phyloP scores from a whole-genome alignment of 2,113 vertebrate species.

The Microtus ochrogaster region DNA sequence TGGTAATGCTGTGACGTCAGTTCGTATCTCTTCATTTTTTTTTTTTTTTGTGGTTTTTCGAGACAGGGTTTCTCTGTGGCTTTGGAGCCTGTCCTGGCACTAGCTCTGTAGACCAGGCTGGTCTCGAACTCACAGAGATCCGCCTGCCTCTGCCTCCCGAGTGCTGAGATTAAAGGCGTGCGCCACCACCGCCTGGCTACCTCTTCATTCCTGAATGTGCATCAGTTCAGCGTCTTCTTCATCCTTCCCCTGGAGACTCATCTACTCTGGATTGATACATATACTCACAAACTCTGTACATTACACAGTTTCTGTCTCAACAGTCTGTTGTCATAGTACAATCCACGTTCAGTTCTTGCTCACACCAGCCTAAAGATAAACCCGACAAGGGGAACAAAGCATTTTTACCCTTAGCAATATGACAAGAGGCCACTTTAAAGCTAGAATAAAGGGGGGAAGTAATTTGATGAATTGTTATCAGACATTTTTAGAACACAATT shows the following conservation, averaged over 20 bases:
- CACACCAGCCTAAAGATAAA: slow-evolving; percentile 17
- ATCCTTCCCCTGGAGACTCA: not conserved
- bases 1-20: not conserved
- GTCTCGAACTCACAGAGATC: too few species aligned
- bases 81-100: too few species aligned
- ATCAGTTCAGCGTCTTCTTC: not conserved
- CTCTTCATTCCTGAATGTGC: not conserved
- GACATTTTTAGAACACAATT: not conserved
- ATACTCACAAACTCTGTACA: not conserved
- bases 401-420: not conserved
- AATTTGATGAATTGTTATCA: not conserved
- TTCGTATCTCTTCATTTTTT: not conserved
- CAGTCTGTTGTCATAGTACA: slow-evolving; percentile 18
- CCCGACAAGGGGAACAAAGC: not conserved
- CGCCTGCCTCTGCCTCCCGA: too few species aligned
- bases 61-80: too few species aligned
- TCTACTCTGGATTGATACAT: not conserved
- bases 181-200: too few species aligned
- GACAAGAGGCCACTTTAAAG: not conserved
- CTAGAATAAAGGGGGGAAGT: too few species aligned
- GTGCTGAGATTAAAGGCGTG: too few species aligned
- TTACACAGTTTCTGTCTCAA: not conserved
- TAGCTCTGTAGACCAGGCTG: too few species aligned
- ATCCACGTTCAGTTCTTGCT: not conserved
- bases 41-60: too few species aligned